Evolutionary conservation across 2,113 vertebrate genomes (phyloP), one percentile per base, ranked within the genome.

Genomic region (Psilopsiagon aurifrons): DNA sequence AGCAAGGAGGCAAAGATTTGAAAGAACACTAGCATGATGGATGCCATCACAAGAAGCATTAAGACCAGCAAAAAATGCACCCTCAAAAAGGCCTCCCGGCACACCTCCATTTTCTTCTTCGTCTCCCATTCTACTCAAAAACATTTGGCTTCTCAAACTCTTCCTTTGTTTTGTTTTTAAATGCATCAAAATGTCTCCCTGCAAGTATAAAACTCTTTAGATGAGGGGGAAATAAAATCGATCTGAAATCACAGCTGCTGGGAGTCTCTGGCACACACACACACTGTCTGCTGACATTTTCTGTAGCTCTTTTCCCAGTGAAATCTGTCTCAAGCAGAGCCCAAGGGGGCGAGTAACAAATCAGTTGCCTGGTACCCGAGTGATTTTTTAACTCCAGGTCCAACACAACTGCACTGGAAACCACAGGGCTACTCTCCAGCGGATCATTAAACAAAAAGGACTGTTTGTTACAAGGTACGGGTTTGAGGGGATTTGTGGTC

Each of bases 281-380:
- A 86, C 90, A 62, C 83, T 90, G 95, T 96, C 95, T 96, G 94
- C 95, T 97, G 95, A 97, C 96, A 96, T 97, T 97, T 97, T 71
- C 95, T 91, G 94, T 24, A 94, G 91, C 94, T 96, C 91, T 95
- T 97, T 95, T 96, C 96, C 96, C 94, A 94, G 77, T 52, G 96
- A 96, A 97, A 94, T 96, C 92, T 93, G 95, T 95, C 96, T 96
- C 92, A 49, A 86, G 84, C 95, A 85, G 95, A 96, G 86, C 95
- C 96, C 96, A 94, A 94, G 70, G 95, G 96, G 96, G 86, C 77
- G 35, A 33, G 94, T 62, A 96, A 94, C 92, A 95, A 97, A 96
- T 94, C 95, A 94, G 94, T 92, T 95, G 83, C 94, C 83, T 91
- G 10, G 57, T 82, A 91, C 77, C 90, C 5, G 16, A 93, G 88